phyloP scores from a whole-genome alignment of 1,140 invertebrate species.

The Sogatella furcifera region DNA sequence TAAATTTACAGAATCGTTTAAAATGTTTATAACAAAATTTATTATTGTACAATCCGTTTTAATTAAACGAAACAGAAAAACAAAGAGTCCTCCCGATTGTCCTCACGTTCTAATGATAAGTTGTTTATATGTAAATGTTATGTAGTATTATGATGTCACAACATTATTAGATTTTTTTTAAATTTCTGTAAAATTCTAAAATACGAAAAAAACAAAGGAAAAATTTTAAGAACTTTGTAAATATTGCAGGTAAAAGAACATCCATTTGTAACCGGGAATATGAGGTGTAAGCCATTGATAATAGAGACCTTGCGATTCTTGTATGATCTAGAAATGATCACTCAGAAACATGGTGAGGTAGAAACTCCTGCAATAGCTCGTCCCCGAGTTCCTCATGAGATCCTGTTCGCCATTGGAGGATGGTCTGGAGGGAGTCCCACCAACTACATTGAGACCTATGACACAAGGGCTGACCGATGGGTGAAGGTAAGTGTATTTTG shows the following conservation, averaged over 20 bases:
- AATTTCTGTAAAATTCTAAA: too few relatives aligned
- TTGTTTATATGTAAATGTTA: too few relatives aligned
- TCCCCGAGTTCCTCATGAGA: slow-evolving; percentile 54
- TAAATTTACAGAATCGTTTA: too few relatives aligned
- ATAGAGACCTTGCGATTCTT: slow-evolving; percentile 62
- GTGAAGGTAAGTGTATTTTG: slow-evolving; percentile 36
- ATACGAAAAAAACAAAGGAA: too few relatives aligned
- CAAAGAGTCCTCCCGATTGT: too few relatives aligned
- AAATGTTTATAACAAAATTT: too few relatives aligned
- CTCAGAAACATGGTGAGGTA: slow-evolving; percentile 44
- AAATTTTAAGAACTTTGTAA: too few relatives aligned
- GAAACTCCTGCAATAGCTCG: slow-evolving; percentile 49
- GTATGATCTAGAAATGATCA: slow-evolving; percentile 61
- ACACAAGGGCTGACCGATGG: slow-evolving; percentile 66
- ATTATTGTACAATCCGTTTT: too few relatives aligned
- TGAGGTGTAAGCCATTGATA: slow-evolving; percentile 54
- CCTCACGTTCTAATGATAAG: too few relatives aligned
- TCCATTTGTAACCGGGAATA: slow-evolving; percentile 48
- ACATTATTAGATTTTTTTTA: too few relatives aligned
- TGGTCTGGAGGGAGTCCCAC: slow-evolving; percentile 61
- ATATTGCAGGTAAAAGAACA: slow-evolving; percentile 41
- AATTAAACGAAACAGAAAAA: too few relatives aligned
- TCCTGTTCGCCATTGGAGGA: slow-evolving; percentile 63
- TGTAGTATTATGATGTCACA: too few relatives aligned
- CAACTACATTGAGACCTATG: slow-evolving; percentile 64